A percentile compares a stretch with the other conserved stretches of the same genome.
These are phyloP conservation scores for Ephestia elutella DNA, from an alignment of 1,140 invertebrate species.

Conservation along the genomic window DNA sequence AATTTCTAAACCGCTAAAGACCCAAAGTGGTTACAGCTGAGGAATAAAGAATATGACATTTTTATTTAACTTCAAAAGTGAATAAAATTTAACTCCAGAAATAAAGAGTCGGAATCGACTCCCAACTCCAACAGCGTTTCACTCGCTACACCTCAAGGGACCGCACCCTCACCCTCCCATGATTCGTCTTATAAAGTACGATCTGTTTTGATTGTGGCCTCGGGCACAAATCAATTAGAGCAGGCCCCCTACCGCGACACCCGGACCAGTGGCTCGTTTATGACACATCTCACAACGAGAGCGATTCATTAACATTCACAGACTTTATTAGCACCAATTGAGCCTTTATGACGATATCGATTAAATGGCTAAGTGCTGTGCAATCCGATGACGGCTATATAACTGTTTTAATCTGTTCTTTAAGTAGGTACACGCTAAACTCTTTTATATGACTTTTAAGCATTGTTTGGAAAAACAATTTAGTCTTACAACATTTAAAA, in stretches of 20 bases:
- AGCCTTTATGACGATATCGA: conserved; percentile 5
- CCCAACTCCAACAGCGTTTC: conserved; percentile 12
- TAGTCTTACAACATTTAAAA: too few species aligned
- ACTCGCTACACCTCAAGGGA: conserved; percentile 16
- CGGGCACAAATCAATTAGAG: conserved; percentile 73
- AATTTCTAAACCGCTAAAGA: too few species aligned
- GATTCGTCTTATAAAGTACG: conserved; percentile 73
- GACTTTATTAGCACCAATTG: conserved; percentile 63
- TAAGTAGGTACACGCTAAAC: too few species aligned
- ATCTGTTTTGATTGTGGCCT: conserved; percentile 75
- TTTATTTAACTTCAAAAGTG: too few species aligned
- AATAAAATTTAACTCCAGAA: not conserved
- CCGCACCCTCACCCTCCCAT: conserved; percentile 56
- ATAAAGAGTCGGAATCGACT: conserved; percentile 39
- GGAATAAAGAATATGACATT: too few species aligned
- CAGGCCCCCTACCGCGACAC: conserved; percentile 57
- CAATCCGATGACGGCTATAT: not conserved
- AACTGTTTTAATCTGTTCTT: not conserved
- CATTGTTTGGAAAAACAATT: too few species aligned
- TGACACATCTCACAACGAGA: conserved; percentile 60
- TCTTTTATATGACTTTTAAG: too few species aligned
- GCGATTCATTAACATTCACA: conserved; percentile 70
- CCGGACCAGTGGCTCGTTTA: conserved; percentile 70
- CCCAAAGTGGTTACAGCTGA: too few species aligned
- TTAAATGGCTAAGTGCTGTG: not conserved